Base-by-base conservation (phyloP, 2,113 vertebrate genomes). In the Cheilinus undulatus region DNA sequence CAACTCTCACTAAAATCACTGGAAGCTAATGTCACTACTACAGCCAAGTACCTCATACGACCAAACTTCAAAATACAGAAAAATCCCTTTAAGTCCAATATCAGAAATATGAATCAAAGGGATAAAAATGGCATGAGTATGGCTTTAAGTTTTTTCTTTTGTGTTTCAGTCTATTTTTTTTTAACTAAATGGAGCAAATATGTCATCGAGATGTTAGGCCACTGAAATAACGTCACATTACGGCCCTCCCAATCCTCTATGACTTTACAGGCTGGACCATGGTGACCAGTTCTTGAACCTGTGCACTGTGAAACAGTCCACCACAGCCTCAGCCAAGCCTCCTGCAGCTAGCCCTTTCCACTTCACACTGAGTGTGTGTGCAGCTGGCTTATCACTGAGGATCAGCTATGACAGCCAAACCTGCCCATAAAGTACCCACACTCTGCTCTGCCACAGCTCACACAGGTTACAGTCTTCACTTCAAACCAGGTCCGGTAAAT, bases 321-420 rank as follows among this genome's bases (percentile, higher is more conserved):
- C 34, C 23, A 11, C 60, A 42, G 58, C 15, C 13, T 73, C 0
- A 36, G 65, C 79, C 49, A 27, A 24, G 46, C 36, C 62, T 74
- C 82, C 73, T 66, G 70, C 50, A 60, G 85, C 69, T 46, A 20
- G 64, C 68, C 54, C 19, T 61, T 58, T 67, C 64, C 69, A 42
- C 72, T 78, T 20, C 80, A 67, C 11, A 72, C 82, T 69, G 69
- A 54, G 75, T 48, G 63, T 66, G 49, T 84, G 62, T 83, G 70
- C 81, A 88, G 77, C 83, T 81, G 82, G 62, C 71, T 43, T 54
- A 77, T 83, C 82, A 65, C 61, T 45, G n/a, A 5, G 8, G 76
- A 88, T 90, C 68, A 86, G 51, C 50, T 42, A 7, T 57, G 76
- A 79, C 84, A 87, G 81, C 49, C 38, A 80, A 56, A 23, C 20